Evolutionary conservation across 2,797 vertebrate species (phyloP).

Genomic region (Malacoctenus gilli): DNA sequence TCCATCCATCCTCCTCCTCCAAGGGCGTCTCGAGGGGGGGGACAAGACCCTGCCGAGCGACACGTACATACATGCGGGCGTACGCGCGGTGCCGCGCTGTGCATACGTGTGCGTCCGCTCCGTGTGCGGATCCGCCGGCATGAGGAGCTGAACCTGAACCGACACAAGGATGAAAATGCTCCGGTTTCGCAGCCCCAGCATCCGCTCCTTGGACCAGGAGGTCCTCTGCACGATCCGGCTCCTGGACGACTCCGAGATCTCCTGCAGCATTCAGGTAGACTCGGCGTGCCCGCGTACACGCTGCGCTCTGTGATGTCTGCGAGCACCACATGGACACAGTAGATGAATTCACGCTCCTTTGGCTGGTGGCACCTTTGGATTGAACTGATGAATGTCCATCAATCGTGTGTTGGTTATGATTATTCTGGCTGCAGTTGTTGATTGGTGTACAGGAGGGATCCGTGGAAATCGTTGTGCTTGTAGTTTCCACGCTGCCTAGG

Average conservation of each 20-base stretch:
- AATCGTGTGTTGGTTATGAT: neutral
- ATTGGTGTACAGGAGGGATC: neutral
- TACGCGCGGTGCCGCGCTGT: slow-evolving; percentile 14
- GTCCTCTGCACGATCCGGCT: slow-evolving; percentile 92
- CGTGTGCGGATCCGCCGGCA: slow-evolving; percentile 62
- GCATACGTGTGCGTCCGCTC: slow-evolving; percentile 30
- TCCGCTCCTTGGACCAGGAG: slow-evolving; percentile 91
- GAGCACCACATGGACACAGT: slow-evolving; percentile 50
- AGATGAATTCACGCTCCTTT: neutral
- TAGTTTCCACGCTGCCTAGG: slow-evolving; percentile 29
- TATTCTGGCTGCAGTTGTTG: no score
- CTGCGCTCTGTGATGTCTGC: slow-evolving; percentile 21
- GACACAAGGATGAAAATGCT: slow-evolving; percentile 92
- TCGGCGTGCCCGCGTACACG: slow-evolving; percentile 8
- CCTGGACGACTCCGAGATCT: slow-evolving; percentile 94
- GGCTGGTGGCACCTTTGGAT: no score
- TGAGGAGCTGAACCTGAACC: slow-evolving; percentile 78
- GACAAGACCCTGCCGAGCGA: slow-evolving; percentile 26
- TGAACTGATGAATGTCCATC: neutral
- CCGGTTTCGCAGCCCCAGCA: slow-evolving; percentile 95
- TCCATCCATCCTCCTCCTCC: slow-evolving; percentile 31
- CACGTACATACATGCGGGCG: slow-evolving; percentile 39
- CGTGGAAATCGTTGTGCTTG: no score
- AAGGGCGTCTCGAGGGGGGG: slow-evolving; percentile 54
- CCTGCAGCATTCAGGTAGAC: slow-evolving; percentile 93